Percentiles rank a stretch among this genome's conserved stretches.
These are phyloP conservation scores for Crotalus viridis DNA, from an alignment of 2,113 vertebrate genomes.

Conservation along the genomic window DNA sequence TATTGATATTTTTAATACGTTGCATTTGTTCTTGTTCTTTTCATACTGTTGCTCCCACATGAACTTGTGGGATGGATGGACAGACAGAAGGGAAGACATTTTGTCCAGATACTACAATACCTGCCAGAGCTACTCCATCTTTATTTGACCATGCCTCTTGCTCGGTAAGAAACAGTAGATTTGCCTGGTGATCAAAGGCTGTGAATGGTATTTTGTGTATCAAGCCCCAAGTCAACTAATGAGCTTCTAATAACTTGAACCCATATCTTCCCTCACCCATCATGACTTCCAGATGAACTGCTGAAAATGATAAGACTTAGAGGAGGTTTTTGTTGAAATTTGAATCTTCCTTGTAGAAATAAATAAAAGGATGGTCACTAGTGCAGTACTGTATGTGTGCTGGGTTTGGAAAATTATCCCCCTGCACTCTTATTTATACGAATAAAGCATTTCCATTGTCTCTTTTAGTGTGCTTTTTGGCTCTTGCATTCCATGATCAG, in stretches of 20 bases:
- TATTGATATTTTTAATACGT: neutral
- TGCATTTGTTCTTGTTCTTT: neutral
- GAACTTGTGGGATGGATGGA: neutral
- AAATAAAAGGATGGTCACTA: neutral
- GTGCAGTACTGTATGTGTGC: neutral
- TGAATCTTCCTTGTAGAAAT: neutral
- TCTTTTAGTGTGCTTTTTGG: neutral
- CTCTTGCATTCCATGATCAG: neutral
- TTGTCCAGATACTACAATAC: neutral
- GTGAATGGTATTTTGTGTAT: neutral
- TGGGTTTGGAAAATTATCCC: neutral
- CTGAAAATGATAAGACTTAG: neutral
- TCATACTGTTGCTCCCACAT: neutral
- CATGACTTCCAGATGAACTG: neutral
- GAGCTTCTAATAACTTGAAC: neutral
- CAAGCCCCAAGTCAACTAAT: neutral
- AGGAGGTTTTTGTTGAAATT: neutral
- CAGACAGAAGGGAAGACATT: neutral
- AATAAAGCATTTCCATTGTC: neutral
- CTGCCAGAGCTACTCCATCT: neutral
- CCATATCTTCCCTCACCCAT: neutral
- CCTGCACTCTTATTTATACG: neutral
- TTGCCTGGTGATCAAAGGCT: neutral
- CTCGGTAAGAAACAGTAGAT: neutral
- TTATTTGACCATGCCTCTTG: neutral